phyloP scores from a whole-genome alignment of 92 coral and sea anemone species.

The Nematostella vectensis region DNA sequence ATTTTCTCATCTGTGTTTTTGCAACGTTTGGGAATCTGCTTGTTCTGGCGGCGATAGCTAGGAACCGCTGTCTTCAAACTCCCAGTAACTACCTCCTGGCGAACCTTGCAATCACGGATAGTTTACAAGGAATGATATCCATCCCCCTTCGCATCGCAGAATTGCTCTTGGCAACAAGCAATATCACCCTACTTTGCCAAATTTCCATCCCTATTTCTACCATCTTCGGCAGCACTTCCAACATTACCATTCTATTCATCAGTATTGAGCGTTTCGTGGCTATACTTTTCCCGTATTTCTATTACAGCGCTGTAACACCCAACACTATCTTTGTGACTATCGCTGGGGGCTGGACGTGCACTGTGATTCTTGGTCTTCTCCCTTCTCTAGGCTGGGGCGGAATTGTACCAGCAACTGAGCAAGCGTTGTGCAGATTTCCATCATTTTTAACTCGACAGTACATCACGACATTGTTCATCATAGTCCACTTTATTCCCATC shows the following conservation, averaged over 20 bases:
- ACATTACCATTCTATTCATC: conserved; percentile 49
- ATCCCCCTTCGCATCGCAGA: conserved; percentile 56
- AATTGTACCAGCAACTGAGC: not conserved
- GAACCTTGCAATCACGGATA: conserved; percentile 60
- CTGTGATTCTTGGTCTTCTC: conserved; percentile 28
- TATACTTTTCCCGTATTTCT: conserved; percentile 55
- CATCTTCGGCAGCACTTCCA: conserved; percentile 65
- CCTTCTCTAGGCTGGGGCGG: conserved; percentile 58
- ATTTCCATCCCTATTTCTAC: conserved; percentile 41
- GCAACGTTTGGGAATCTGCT: conserved; percentile 52
- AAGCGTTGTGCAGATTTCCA: conserved; percentile 34
- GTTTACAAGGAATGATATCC: conserved; percentile 54
- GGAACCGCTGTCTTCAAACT: conserved; percentile 36
- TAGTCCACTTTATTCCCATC: conserved; percentile 36
- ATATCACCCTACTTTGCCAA: conserved; percentile 27
- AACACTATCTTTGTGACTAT: conserved; percentile 14
- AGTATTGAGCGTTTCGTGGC: conserved; percentile 65
- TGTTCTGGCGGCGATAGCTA: conserved; percentile 45
- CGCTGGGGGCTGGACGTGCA: conserved; percentile 27
- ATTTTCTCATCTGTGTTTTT: conserved; percentile 25
- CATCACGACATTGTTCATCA: conserved; percentile 21
- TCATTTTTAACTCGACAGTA: conserved; percentile 29
- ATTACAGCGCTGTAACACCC: conserved; percentile 35
- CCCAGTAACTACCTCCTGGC: conserved; percentile 53
- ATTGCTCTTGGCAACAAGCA: conserved; percentile 6